Evolutionary conservation across 2,113 vertebrate genomes (phyloP), one percentile per base, ranked within the genome.

Genomic region (Podiceps cristatus): DNA sequence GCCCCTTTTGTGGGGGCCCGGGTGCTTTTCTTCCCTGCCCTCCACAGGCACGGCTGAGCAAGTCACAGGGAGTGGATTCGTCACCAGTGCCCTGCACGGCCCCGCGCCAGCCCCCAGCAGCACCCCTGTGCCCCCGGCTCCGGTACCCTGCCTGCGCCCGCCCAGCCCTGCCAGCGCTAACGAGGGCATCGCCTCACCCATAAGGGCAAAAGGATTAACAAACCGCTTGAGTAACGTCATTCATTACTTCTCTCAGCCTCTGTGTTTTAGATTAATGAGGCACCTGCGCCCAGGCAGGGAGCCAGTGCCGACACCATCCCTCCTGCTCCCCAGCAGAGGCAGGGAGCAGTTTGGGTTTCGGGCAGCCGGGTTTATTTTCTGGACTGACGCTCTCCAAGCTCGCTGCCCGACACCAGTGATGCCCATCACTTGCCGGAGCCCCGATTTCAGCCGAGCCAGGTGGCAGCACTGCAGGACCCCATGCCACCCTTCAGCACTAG

Each of bases 381-480:
- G 11, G 28, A 22, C 50, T 2, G 22, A 18, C 1, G 2, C 29
- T 6, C 49, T 44, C 71, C 3, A 6, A 67, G 52, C 62, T 47
- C 13, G 0, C 62, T 42, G 42, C 28, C 82, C 16, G 7, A 7
- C 0, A 1, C 14, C 9, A 9, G 9, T 11, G 3, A 40, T 35
- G 53, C 45, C 53, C 73, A 12, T 5, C 47, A 2, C 47, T 31
- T 25, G 31, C 55, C 5, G 0, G 59, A 53, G 31, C 37, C 25
- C 24, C 2, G 0, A 14, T 23, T 22, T 7, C 29, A 22, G 42
- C 60, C 0, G 0, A n/a, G 29, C 52, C 6, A 3, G 72, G 23
- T 7, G 44, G 23, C 29, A 45, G 55, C 47, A 22, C 63, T 6
- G 1, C 1, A 1, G 50, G 73, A 35, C 31, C 74, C 56, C 1